These are phyloP conservation scores for Littorina saxatilis DNA, from an alignment of 1,140 invertebrate genomes.

Conservation along the genomic window DNA sequence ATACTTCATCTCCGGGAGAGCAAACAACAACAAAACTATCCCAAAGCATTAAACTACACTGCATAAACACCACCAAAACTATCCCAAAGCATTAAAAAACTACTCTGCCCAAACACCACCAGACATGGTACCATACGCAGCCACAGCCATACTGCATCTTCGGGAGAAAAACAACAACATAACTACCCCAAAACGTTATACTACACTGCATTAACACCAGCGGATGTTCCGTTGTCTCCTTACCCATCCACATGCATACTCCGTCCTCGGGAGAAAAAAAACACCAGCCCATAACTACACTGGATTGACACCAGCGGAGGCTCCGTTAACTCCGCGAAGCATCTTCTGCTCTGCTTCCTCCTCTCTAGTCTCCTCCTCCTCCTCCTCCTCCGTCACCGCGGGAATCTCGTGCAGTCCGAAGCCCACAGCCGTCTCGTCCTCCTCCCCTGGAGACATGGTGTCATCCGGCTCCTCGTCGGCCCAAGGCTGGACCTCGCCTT, in stretches of 20 bases:
- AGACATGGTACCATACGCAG: no score
- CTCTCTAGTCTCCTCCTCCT: conserved; percentile 34
- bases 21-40: no score
- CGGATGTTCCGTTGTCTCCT: no score
- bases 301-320: neutral
- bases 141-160: no score
- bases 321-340: conserved; percentile 14
- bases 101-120: no score
- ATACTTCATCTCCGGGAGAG: no score
- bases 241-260: no score
- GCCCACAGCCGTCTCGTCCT: neutral
- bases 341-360: conserved; percentile 14
- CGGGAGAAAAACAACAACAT: no score
- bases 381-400: conserved; percentile 32
- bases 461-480: conserved; percentile 4
- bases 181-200: no score
- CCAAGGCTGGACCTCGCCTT: conserved; percentile 63
- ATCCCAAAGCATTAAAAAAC: no score
- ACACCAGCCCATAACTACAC: neutral
- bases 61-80: neutral
- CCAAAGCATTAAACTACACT: neutral
- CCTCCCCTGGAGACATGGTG: neutral
- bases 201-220: no score
- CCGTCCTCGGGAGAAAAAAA: no score
- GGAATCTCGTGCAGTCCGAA: conserved; percentile 41